These are phyloP conservation scores for Apamea epomidion DNA, from an alignment of 2,888 invertebrate species.

Conservation along the genomic window DNA sequence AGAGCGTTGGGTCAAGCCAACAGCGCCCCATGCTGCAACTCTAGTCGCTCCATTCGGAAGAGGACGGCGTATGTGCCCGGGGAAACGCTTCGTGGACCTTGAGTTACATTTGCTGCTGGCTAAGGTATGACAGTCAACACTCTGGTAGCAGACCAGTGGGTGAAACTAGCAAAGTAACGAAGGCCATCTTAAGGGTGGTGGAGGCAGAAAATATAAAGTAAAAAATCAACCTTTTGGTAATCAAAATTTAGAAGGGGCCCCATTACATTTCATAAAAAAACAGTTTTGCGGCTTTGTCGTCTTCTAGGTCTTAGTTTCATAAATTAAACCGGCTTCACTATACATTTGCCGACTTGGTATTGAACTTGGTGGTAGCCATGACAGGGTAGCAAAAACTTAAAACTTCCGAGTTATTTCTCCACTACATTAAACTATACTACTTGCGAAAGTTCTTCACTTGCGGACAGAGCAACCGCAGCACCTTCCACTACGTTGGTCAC, in stretches of 20 bases:
- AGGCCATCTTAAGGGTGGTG: background rate
- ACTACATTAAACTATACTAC: background rate
- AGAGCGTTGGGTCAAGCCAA: slow-evolving; percentile 93
- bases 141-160: background rate
- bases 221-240: background rate
- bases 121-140: slow-evolving; percentile 83
- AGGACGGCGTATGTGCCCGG: slow-evolving; percentile 95
- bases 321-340: background rate
- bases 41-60: slow-evolving; percentile 95
- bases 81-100: slow-evolving; percentile 95
- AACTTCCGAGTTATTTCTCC: background rate
- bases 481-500: background rate
- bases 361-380: background rate
- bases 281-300: background rate
- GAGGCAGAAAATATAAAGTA: background rate
- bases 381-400: background rate
- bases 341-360: background rate
- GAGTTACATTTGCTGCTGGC: slow-evolving; percentile 94
- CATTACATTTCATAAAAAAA: background rate
- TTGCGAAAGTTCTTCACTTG: background rate
- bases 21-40: slow-evolving; percentile 89
- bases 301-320: background rate
- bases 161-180: background rate
- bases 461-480: background rate
- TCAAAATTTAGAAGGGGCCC: background rate